phyloP scores from a whole-genome alignment of 2,797 vertebrate genomes.

The Rhyacichthys aspro region DNA sequence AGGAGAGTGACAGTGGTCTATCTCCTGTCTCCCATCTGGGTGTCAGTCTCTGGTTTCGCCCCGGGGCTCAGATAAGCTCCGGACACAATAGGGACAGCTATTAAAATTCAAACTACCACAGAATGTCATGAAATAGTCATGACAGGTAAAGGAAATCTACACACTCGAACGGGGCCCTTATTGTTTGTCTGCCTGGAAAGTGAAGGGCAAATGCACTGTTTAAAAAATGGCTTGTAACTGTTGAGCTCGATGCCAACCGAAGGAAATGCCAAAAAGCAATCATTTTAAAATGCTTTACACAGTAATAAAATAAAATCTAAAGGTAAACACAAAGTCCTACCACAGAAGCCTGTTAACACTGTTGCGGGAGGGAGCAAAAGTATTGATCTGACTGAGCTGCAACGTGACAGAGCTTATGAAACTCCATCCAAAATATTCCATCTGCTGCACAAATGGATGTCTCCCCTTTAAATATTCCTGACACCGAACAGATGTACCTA shows the following conservation, averaged over 20 bases:
- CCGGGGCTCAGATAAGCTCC: constrained; percentile 68
- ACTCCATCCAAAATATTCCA: constrained; percentile 39
- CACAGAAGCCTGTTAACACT: constrained; percentile 1
- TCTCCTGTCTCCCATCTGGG: constrained; percentile 74
- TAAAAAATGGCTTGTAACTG: not conserved
- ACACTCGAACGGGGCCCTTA: constrained; percentile 38
- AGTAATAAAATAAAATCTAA: not conserved
- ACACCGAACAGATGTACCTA: constrained; percentile 38
- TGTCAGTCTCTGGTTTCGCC: constrained; percentile 79
- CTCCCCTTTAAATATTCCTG: constrained; percentile 39
- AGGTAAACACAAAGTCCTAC: not conserved
- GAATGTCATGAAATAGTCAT: constrained; percentile 79
- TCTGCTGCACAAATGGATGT: constrained; percentile 47
- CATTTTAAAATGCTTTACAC: too few species aligned
- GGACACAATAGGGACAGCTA: constrained; percentile 70
- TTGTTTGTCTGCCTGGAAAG: constrained; percentile 26
- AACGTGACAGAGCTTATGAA: constrained; percentile 28
- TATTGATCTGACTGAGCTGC: constrained; percentile 45
- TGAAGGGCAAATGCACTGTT: constrained; percentile 24
- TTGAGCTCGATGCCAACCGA: not conserved
- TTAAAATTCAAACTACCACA: constrained; percentile 77
- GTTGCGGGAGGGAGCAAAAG: constrained; percentile 6
- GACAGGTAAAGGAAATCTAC: constrained; percentile 66
- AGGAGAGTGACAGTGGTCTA: constrained; percentile 66
- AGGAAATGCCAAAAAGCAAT: not conserved